Conservation (phyloP, 2,888 invertebrate genomes). For the Harmothoe impar region DNA sequence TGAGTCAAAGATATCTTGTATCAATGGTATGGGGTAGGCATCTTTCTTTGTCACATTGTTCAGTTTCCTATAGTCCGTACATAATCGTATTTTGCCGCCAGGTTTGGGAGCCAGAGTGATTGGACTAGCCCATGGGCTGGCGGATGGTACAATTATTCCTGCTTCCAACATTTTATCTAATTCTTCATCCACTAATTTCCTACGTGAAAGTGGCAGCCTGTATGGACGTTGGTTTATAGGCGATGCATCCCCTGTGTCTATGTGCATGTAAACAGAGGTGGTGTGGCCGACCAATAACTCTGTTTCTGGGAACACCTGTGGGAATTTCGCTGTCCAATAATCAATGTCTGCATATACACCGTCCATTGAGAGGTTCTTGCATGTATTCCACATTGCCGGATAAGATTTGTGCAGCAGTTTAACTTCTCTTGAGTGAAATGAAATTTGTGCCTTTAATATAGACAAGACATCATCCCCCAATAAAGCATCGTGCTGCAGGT, state of each 20-base stretch:
- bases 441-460: too few relatives aligned
- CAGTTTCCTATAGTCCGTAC: conserved; percentile 63
- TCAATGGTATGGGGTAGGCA: conserved; percentile 58
- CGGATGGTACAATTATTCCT: conserved; percentile 57
- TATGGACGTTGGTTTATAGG: conserved; percentile 58
- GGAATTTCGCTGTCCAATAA: neutral
- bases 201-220: conserved; percentile 27
- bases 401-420: too few relatives aligned
- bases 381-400: too few relatives aligned
- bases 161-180: conserved; percentile 58
- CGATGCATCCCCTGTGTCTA: neutral
- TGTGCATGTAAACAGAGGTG: neutral
- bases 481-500: neutral
- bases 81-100: conserved; percentile 59
- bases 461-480: neutral
- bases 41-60: conserved; percentile 54
- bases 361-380: neutral
- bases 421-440: too few relatives aligned
- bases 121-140: conserved; percentile 62
- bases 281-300: neutral
- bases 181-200: conserved; percentile 3
- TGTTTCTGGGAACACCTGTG: neutral
- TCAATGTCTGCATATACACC: neutral
- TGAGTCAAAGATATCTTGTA: conserved; percentile 68
- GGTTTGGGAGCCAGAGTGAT: conserved; percentile 63